Evolutionary conservation across 1,140 invertebrate species (phyloP), one percentile per base, ranked within the genome.

Genomic region (Platorchestia sp.): DNA sequence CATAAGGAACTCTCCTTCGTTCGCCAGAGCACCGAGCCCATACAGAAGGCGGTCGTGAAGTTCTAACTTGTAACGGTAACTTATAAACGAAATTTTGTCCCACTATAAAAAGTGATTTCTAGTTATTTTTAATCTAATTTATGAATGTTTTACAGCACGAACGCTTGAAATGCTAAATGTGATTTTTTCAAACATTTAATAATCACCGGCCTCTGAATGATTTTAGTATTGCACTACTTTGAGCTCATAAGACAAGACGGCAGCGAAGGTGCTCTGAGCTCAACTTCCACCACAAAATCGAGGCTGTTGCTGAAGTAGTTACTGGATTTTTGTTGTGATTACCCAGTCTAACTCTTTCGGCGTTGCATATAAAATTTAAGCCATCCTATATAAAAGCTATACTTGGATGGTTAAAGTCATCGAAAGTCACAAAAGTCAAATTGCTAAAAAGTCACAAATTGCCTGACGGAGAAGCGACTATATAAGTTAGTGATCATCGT

Each of bases 21-120:
- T 42, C 87, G 41, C 42, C 41, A 89, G 36, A 42, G n/a, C 87
- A 42, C 87, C 87, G 3, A 89, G n/a, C 41, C 87, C 41, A 41
- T 89, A 89, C 87, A 89, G 87, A 89, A 42, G 87, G 36, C 87
- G 43, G 41, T 89, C 87, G 43, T 89, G 43, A 89, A 89, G 16
- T 89, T 41, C 36, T 36, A 19, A 14, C 1, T 1, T 75, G 10
- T 75, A 75, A 75, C 27, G 27, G 59, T 75, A 75, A 75, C 59
- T 75, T 75, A 75, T 75, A 75, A 19, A 75, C 59, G 36, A 75
- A 75, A 75, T 75, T 75, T 36, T 36, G 36, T 75, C 7, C 59
- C 7, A 75, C 36, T 10, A 75, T 22, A 75, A 75, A 75, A 75
- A 75, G 59, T 75, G 36, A 22, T 36, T 75, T 75, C 59, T 75